Base-by-base conservation (phyloP, 2,113 vertebrate genomes). In the Muntiacus muntjak region DNA sequence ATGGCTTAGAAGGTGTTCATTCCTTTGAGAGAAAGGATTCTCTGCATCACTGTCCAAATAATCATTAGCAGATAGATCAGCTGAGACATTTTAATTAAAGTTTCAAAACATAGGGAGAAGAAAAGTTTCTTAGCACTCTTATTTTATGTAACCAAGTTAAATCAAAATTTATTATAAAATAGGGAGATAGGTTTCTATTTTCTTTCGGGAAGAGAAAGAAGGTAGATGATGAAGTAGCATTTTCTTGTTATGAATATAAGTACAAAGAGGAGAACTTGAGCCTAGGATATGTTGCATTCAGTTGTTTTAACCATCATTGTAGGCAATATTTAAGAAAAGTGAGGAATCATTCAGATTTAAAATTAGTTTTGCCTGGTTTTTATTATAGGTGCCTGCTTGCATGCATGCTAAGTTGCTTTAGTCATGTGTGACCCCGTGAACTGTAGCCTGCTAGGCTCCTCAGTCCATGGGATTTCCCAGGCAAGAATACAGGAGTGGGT, bases 1-100 rank as follows among this genome's bases (percentile, higher is more conserved):
- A 96, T 97, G 98, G 97, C 98, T 98, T 98, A 97, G 95, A 98
- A 98, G 98, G 95, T 96, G 97, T 97, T 98, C 95, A 84, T 97
- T 97, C 96, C 95, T 98, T 97, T 97, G 98, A 98, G 98, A 93
- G 89, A 95, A 98, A 97, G 94, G 97, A 98, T 96, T 98, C 96
- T 97, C 95, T 98, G 98, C 95, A 96, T 98, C 97, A 96, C 95
- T 97, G 97, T 98, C 95, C 98, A 98, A 98, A 98, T 98, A 98
- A 97, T 98, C 98, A 98, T 98, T 98, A 98, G 89, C 94, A 95
- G 96, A 94, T 96, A 98, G 95, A 98, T 98, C 86, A 95, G 91
- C 92, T 97, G 94, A 97, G 96, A 95, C 97, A 93, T 97, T 97
- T 98, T 97, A 97, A 98, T 97, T 98, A 97, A 97, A 98, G 92